Percentiles rank a stretch among this genome's conserved stretches.
Conservation (phyloP, 1,140 invertebrate genomes). For the Drosophila insularis region DNA sequence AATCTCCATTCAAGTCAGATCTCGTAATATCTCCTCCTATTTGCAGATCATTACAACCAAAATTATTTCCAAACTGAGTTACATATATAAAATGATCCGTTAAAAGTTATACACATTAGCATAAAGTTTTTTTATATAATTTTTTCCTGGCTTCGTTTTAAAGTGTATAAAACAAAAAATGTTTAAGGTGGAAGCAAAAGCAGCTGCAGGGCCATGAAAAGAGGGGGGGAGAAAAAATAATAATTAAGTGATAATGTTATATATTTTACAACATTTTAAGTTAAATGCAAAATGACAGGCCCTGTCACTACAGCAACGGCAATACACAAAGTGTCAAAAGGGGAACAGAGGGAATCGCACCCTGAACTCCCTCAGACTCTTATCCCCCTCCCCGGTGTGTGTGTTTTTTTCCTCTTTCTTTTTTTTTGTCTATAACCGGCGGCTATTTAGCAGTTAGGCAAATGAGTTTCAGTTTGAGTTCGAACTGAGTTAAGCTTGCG, state of each 20-base stretch:
- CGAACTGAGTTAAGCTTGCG: constrained; percentile 47
- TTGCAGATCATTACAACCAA: no score
- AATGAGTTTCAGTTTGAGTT: constrained; percentile 37
- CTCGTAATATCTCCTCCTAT: no score
- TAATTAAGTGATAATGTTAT: constrained; percentile 71
- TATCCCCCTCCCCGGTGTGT: background rate
- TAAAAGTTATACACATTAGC: background rate
- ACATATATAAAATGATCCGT: background rate
- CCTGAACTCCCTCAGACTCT: background rate
- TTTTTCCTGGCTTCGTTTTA: background rate
- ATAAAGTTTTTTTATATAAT: background rate
- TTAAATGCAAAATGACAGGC: constrained; percentile 68
- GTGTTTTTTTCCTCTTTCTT: background rate
- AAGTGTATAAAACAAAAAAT: background rate
- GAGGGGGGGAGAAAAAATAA: constrained; percentile 12
- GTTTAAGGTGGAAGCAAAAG: background rate
- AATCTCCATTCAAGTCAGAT: no score
- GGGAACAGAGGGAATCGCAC: constrained; percentile 24
- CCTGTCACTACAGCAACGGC: constrained; percentile 5
- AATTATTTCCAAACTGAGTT: no score
- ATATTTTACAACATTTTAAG: constrained; percentile 56
- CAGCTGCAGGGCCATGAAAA: background rate
- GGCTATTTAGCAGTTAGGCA: constrained; percentile 60
- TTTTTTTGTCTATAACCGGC: constrained; percentile 25
- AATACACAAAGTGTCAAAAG: constrained; percentile 38